phyloP scores from a whole-genome alignment of 2,797 vertebrate species.

The Synaphobranchus kaupii region DNA sequence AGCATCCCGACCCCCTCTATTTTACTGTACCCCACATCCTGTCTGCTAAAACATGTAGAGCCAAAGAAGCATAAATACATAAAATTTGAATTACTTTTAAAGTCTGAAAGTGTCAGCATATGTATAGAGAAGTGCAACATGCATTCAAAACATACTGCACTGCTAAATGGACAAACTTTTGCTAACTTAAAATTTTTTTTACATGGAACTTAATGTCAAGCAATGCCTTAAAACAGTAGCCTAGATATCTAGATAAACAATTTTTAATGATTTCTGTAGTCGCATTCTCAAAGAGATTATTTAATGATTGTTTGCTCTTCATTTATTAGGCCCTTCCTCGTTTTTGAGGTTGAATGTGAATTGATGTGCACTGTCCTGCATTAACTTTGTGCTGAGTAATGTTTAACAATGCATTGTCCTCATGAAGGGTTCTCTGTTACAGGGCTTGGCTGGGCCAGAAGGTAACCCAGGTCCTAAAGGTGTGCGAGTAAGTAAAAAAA shows the following conservation, averaged over 20 bases:
- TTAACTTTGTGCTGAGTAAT: constrained; percentile 10
- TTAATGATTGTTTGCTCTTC: neutral
- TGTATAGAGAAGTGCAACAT: neutral
- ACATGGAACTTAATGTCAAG: neutral
- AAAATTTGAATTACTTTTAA: neutral
- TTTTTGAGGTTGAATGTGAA: neutral
- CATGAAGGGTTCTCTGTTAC: constrained; percentile 54
- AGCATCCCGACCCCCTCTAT: neutral
- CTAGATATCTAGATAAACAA: neutral
- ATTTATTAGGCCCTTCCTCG: too few relatives aligned
- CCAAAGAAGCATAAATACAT: neutral
- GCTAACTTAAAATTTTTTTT: neutral
- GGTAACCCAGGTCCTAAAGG: constrained; percentile 94
- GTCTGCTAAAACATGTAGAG: neutral
- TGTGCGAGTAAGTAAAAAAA: constrained; percentile 83
- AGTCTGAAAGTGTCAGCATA: neutral
- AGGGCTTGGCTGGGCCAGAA: constrained; percentile 93
- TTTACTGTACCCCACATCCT: neutral
- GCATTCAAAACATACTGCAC: neutral
- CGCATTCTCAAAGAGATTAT: neutral
- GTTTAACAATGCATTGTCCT: constrained; percentile 43
- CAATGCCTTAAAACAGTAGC: neutral
- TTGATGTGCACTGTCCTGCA: neutral
- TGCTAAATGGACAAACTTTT: too few relatives aligned
- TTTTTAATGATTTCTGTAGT: neutral